phyloP scores from a whole-genome alignment of 2,113 vertebrate genomes.

The Hippocampus barbouri region DNA sequence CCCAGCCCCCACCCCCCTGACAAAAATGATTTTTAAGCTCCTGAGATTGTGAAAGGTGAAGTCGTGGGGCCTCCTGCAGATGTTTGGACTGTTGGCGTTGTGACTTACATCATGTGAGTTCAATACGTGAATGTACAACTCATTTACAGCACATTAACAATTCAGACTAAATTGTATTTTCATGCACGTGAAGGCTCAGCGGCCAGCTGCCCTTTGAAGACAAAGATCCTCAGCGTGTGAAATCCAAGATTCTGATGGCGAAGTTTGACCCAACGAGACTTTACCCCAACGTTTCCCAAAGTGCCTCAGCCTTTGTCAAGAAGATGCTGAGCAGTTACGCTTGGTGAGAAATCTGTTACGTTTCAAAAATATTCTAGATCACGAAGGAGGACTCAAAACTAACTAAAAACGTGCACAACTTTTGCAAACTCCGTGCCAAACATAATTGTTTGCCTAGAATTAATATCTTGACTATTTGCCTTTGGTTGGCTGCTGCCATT shows the following conservation, averaged over 20 bases:
- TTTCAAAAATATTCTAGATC: neutral
- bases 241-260: slow-evolving; percentile 84
- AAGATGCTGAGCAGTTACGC: slow-evolving; percentile 88
- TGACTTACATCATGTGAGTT: slow-evolving; percentile 88
- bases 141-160: neutral
- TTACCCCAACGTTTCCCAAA: slow-evolving; percentile 92
- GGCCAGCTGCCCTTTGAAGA: slow-evolving; percentile 87
- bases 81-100: slow-evolving; percentile 85
- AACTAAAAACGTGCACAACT: neutral
- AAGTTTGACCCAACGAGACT: slow-evolving; percentile 87
- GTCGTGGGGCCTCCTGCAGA: slow-evolving; percentile 88
- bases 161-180: neutral
- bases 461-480: neutral
- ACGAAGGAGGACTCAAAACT: neutral
- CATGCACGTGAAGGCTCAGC: slow-evolving; percentile 69
- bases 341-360: slow-evolving; percentile 73
- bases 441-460: neutral
- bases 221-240: slow-evolving; percentile 75
- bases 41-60: slow-evolving; percentile 90
- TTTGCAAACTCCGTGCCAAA: neutral
- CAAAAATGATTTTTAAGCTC: slow-evolving; percentile 73
- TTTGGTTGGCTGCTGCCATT: neutral
- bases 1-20: neutral
- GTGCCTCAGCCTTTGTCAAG: slow-evolving; percentile 87
- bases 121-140: neutral